Evolutionary conservation across 2,797 vertebrate genomes (phyloP).

Genomic region (Leptodactylus fallax): DNA sequence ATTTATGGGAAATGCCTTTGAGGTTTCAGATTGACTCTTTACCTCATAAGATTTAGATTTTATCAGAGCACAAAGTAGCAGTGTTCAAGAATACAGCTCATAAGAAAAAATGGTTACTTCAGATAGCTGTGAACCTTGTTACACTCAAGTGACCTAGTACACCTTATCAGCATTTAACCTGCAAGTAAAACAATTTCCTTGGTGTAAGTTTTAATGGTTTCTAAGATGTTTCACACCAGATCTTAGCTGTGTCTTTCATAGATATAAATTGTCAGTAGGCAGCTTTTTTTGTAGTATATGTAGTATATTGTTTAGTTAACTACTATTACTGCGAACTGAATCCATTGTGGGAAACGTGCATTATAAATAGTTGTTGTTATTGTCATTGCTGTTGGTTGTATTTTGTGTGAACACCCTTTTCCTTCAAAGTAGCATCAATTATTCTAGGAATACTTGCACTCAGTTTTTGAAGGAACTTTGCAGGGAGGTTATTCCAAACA

Average conservation of each 20-base stretch:
- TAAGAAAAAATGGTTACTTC: conserved; percentile 82
- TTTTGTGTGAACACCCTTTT: too few relatives aligned
- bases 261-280: too few relatives aligned
- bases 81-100: conserved; percentile 80
- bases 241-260: not conserved
- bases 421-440: too few relatives aligned
- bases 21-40: conserved; percentile 77
- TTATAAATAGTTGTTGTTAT: too few relatives aligned
- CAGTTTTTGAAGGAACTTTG: too few relatives aligned
- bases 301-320: too few relatives aligned
- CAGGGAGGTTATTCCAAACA: too few relatives aligned
- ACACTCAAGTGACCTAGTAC: conserved; percentile 41
- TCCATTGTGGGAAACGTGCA: too few relatives aligned
- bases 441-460: too few relatives aligned
- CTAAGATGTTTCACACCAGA: conserved; percentile 36
- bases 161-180: conserved; percentile 43
- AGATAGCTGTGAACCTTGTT: conserved; percentile 71
- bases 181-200: conserved; percentile 42
- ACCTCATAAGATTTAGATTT: conserved; percentile 71
- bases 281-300: too few relatives aligned
- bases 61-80: conserved; percentile 74
- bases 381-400: too few relatives aligned
- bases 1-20: conserved; percentile 77
- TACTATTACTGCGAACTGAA: too few relatives aligned
- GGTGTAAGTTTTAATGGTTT: conserved; percentile 22